Evolutionary conservation across 2,113 vertebrate species (phyloP), one percentile per base, ranked within the genome.

Genomic region (Coptodon bakossiorum): DNA sequence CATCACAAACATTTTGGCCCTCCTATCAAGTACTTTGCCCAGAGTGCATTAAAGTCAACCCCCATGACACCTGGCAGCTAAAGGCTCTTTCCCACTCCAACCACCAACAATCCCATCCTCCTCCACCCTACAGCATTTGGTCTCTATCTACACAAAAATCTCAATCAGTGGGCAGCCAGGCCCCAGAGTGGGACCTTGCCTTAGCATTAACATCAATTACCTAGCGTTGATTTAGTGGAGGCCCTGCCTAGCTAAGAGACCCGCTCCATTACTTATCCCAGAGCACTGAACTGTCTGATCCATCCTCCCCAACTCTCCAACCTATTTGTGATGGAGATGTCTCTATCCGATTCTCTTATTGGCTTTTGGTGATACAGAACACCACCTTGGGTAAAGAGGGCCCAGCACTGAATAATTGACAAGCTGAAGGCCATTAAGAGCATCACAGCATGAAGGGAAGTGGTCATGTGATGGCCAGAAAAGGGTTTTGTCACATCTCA

Each of bases 401-500:
- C 59, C 80, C 80, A 31, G 31, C 57, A 11, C 95, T 96, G 92
- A 96, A 96, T 97, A 95, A 97, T 96, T 96, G 92, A 96, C 87
- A 81, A 92, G 92, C 86, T 90, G 82, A 66, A 92, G 88, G 90
- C 94, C 94, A 94, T 96, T 95, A 96, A 90, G 93, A 90, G 86
- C 92, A 83, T 88, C 84, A 63, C 59, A 86, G 89, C 68, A 73
- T 86, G 90, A 88, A 91, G 85, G 92, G 87, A 93, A 90, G 88
- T 92, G 87, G 90, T 92, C 83, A 90, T 76, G 86, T 94, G 93
- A 91, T 17, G 48, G 78, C 45, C 54, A 2, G 78, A 73, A 85
- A 78, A 80, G 85, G 73, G 48, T 91, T 91, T 73, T 83, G 89
- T 86, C 86, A 80, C 80, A 83, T 91, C 45, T 56, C 85, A 85